Percentiles rank a stretch among this genome's conserved stretches.
phyloP scores from a whole-genome alignment of 2,797 vertebrate species.

The Poeciliopsis infans region DNA sequence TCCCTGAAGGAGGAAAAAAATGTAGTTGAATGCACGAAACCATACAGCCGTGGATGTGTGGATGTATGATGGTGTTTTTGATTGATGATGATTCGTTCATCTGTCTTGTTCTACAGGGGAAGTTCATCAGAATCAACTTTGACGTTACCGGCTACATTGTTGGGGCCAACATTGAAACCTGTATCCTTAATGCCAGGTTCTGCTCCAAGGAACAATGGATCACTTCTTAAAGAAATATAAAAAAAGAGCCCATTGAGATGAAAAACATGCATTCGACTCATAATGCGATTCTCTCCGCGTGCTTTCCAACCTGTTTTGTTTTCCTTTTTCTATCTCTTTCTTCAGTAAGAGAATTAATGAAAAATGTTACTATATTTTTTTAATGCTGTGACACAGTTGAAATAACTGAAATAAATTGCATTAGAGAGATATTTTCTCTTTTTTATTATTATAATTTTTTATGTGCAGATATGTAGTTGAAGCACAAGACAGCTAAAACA shows the following conservation, averaged over 20 bases:
- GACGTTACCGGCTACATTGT: slow-evolving; percentile 92
- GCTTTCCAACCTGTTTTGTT: slow-evolving; percentile 19
- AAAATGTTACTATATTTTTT: background rate
- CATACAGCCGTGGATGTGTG: background rate
- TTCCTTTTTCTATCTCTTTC: slow-evolving; percentile 22
- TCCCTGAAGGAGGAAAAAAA: slow-evolving; percentile 1
- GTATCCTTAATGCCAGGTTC: slow-evolving; percentile 66
- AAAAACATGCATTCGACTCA: slow-evolving; percentile 21
- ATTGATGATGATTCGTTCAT: slow-evolving; percentile 1
- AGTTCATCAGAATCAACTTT: slow-evolving; percentile 84
- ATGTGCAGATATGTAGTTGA: background rate
- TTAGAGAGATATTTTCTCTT: background rate
- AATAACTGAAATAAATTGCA: background rate
- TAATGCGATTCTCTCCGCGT: slow-evolving; percentile 18
- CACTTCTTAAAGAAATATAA: slow-evolving; percentile 10
- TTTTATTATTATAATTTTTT: background rate
- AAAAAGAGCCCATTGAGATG: slow-evolving; percentile 9
- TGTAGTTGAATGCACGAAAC: background rate
- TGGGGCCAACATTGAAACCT: slow-evolving; percentile 92
- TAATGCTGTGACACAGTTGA: slow-evolving; percentile 1
- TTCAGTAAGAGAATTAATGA: slow-evolving; percentile 9
- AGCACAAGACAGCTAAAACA: background rate
- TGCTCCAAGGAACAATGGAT: slow-evolving; percentile 7
- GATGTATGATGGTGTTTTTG: background rate
- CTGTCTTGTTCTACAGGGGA: slow-evolving; percentile 72